phyloP scores from a whole-genome alignment of 64 coral and sea anemone species.

The Montipora cactus region DNA sequence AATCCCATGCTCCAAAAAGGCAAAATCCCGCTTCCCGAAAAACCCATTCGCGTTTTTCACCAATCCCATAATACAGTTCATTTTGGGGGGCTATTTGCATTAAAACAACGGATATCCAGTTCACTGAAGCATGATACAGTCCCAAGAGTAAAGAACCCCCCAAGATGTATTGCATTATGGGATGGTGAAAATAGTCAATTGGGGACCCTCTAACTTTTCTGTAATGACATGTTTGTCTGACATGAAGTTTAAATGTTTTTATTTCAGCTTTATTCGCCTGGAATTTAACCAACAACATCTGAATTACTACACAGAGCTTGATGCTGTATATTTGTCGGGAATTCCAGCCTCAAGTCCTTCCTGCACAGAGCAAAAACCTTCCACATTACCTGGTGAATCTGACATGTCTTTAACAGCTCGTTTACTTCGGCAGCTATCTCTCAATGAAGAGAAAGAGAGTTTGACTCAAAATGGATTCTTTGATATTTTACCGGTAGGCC shows the following conservation, averaged over 20 bases:
- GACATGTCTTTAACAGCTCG: background rate
- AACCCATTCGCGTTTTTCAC: no score
- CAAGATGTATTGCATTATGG: no score
- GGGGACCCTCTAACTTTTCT: no score
- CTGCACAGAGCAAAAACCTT: background rate
- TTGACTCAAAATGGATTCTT: slow-evolving; percentile 76
- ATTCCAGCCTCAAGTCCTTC: background rate
- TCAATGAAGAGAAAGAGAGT: slow-evolving; percentile 9
- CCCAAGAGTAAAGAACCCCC: no score
- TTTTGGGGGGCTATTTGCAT: no score
- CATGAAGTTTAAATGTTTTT: background rate
- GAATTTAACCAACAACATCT: slow-evolving; percentile 97
- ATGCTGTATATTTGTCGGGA: slow-evolving; percentile 92
- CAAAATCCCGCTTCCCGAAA: no score
- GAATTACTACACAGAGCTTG: slow-evolving; percentile 95
- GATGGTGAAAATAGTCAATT: no score
- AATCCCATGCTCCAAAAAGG: no score
- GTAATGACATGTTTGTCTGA: background rate
- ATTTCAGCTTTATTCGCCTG: slow-evolving; percentile 79
- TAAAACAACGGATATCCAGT: no score
- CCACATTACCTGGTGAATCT: background rate
- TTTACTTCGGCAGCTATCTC: slow-evolving; percentile 14
- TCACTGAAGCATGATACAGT: no score
- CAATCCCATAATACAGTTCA: no score
- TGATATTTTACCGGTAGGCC: slow-evolving; percentile 88